Evolutionary conservation across 2,113 vertebrate genomes (phyloP).

Genomic region (Pelobates fuscus): DNA sequence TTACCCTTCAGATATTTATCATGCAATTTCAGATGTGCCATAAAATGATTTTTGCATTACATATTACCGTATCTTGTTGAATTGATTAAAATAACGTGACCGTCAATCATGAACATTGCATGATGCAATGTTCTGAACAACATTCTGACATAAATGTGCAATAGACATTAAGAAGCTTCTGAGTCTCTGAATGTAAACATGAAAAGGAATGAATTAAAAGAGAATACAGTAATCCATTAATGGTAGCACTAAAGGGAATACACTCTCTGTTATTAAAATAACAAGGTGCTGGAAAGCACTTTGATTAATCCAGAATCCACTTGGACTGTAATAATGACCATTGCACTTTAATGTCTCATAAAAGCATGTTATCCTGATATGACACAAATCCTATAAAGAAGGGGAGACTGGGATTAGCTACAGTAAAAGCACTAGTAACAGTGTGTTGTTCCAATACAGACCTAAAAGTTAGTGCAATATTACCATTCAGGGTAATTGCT

Average conservation of each 20-base stretch:
- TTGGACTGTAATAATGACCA: slow-evolving; percentile 36
- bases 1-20: too few relatives aligned
- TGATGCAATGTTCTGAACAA: background rate
- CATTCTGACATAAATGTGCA: background rate
- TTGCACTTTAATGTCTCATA: slow-evolving; percentile 38
- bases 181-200: background rate
- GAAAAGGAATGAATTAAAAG: background rate
- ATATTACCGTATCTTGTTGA: background rate
- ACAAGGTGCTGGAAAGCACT: slow-evolving; percentile 45
- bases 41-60: too few relatives aligned
- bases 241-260: slow-evolving; percentile 11
- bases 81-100: slow-evolving; percentile 1
- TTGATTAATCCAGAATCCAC: slow-evolving; percentile 41
- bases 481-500: too few relatives aligned
- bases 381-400: too few relatives aligned
- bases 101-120: slow-evolving; percentile 6
- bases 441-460: too few relatives aligned
- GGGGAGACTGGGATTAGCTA: too few relatives aligned
- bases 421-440: too few relatives aligned
- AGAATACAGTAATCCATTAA: too few relatives aligned
- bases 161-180: background rate
- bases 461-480: too few relatives aligned
- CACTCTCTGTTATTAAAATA: slow-evolving; percentile 36
- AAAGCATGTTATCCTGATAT: too few relatives aligned
- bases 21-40: too few relatives aligned